Conservation (phyloP, 2,888 invertebrate species). For the Agriopis marginaria region DNA sequence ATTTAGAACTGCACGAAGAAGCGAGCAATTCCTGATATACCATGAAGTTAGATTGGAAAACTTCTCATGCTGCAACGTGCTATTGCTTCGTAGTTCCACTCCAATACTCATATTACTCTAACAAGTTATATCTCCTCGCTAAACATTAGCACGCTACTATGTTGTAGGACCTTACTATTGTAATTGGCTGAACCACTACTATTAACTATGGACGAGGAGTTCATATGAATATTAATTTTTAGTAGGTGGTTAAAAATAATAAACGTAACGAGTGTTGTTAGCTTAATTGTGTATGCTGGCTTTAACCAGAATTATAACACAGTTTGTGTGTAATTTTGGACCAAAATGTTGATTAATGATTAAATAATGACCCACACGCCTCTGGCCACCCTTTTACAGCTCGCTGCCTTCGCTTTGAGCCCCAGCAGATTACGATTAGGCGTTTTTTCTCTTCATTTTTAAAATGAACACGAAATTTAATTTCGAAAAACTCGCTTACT, state of each 20-base stretch:
- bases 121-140: slow-evolving; percentile 48
- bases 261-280: slow-evolving; percentile 16
- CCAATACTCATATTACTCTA: slow-evolving; percentile 59
- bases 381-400: slow-evolving; percentile 47
- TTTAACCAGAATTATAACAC: slow-evolving; percentile 35
- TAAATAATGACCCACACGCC: slow-evolving; percentile 49
- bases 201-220: not conserved
- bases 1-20: slow-evolving; percentile 65
- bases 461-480: slow-evolving; percentile 33
- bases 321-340: slow-evolving; percentile 44
- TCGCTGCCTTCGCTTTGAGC: slow-evolving; percentile 44
- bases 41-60: slow-evolving; percentile 81
- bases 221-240: too few species aligned
- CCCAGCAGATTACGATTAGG: slow-evolving; percentile 39
- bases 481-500: slow-evolving; percentile 27
- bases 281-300: slow-evolving; percentile 16
- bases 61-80: slow-evolving; percentile 69
- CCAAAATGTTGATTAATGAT: slow-evolving; percentile 50
- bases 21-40: slow-evolving; percentile 70
- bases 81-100: slow-evolving; percentile 64
- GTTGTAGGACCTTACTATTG: slow-evolving; percentile 10
- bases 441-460: slow-evolving; percentile 36
- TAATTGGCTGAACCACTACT: not conserved
- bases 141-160: slow-evolving; percentile 33
- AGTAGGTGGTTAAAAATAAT: not conserved